Evolutionary conservation across 1,140 invertebrate species (phyloP).

Genomic region (Muscidifurax raptorellus): DNA sequence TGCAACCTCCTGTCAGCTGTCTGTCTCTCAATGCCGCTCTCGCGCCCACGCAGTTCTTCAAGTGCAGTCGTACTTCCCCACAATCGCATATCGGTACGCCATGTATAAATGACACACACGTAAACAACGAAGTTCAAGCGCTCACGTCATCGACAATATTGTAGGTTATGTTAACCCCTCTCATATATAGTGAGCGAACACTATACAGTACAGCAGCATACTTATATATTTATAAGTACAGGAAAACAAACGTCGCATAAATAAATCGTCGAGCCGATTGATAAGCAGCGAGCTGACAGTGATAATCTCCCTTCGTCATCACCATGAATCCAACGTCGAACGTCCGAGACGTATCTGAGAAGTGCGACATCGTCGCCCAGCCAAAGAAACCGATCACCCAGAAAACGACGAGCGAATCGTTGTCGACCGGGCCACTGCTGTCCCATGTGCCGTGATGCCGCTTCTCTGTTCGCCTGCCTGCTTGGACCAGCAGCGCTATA

Average conservation of each 20-base stretch:
- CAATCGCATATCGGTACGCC: too few species aligned
- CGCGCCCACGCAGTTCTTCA: too few species aligned
- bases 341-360: neutral
- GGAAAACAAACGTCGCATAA: neutral
- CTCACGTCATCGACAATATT: too few species aligned
- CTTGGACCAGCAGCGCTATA: conserved; percentile 51
- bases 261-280: neutral
- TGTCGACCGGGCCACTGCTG: neutral
- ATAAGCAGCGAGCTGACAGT: neutral
- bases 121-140: too few species aligned
- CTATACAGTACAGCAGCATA: neutral
- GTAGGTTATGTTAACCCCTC: neutral
- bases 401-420: neutral
- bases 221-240: neutral
- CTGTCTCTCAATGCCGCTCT: too few species aligned
- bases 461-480: conserved; percentile 53
- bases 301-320: neutral
- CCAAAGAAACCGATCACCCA: neutral
- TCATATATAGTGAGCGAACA: neutral
- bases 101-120: too few species aligned
- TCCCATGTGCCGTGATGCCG: conserved; percentile 56
- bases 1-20: too few species aligned
- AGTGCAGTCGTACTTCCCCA: too few species aligned
- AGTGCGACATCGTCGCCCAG: neutral
- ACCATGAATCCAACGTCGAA: neutral